Evolutionary conservation across 2,888 invertebrate species (phyloP).

Genomic region (Bibio marci): DNA sequence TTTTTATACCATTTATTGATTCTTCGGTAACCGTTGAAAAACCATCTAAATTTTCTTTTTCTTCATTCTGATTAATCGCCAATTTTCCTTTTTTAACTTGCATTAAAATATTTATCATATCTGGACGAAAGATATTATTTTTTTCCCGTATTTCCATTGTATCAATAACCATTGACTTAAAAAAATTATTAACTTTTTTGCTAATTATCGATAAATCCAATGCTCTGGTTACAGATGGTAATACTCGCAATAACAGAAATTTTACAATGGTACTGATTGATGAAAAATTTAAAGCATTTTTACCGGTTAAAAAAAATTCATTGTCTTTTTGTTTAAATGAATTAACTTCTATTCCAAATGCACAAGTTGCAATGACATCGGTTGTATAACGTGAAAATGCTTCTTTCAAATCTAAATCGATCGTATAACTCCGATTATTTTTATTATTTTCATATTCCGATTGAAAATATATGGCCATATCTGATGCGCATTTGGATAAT

Average conservation of each 20-base stretch:
- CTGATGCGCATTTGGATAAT: not conserved
- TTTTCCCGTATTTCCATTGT: conserved; percentile 10
- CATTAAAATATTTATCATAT: too few relatives aligned
- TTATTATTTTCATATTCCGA: not conserved
- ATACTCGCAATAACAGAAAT: conserved; percentile 8
- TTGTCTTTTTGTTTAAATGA: conserved; percentile 30
- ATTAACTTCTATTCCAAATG: conserved; percentile 32
- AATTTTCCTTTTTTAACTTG: too few relatives aligned
- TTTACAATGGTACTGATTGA: conserved; percentile 6
- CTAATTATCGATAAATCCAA: conserved; percentile 13
- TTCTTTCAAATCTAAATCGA: conserved; percentile 27
- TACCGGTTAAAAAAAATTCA: conserved; percentile 31
- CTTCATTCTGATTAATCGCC: conserved; percentile 2
- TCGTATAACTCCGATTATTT: conserved; percentile 7
- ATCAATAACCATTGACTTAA: conserved; percentile 8
- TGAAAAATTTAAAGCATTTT: conserved; percentile 21
- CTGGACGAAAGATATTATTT: too few relatives aligned
- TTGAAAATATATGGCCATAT: not conserved
- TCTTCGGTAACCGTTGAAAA: conserved; percentile 12
- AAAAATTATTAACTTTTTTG: conserved; percentile 7
- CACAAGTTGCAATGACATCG: conserved; percentile 36
- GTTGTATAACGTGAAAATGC: conserved; percentile 30
- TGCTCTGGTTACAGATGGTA: conserved; percentile 10
- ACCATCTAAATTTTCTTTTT: conserved; percentile 7
- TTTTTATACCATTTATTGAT: conserved; percentile 13